Evolutionary conservation across 2,888 invertebrate species (phyloP).

Genomic region (Drosophila seclusa): DNA sequence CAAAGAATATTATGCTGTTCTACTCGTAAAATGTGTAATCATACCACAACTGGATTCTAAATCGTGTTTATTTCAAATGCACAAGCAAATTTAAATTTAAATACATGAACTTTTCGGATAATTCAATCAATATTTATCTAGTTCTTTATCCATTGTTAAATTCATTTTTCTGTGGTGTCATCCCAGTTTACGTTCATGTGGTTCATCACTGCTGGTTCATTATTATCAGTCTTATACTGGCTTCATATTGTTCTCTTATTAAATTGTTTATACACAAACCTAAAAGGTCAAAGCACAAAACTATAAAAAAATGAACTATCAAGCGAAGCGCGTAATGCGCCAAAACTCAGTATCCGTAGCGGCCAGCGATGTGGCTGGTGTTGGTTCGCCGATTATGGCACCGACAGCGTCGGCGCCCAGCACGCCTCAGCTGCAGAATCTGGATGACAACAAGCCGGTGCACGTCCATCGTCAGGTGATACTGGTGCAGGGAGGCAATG

Average conservation of each 20-base stretch:
- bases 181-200: background rate
- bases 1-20: background rate
- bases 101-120: background rate
- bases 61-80: background rate
- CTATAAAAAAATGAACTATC: slow-evolving; percentile 69
- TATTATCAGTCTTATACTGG: background rate
- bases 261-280: slow-evolving; percentile 1
- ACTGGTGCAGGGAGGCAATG: slow-evolving; percentile 52
- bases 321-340: slow-evolving; percentile 71
- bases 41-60: background rate
- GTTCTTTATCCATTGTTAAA: background rate
- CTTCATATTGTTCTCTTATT: background rate
- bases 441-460: slow-evolving; percentile 59
- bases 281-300: background rate
- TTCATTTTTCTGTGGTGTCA: background rate
- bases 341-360: slow-evolving; percentile 73
- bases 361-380: slow-evolving; percentile 39
- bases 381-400: slow-evolving; percentile 55
- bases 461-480: slow-evolving; percentile 72
- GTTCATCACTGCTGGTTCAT: background rate
- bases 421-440: slow-evolving; percentile 56
- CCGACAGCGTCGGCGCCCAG: slow-evolving; percentile 53
- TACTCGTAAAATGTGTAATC: background rate
- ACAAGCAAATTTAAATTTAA: background rate
- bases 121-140: background rate